Conservation (phyloP, 2,797 vertebrate genomes). For the Psittacula derbiana region DNA sequence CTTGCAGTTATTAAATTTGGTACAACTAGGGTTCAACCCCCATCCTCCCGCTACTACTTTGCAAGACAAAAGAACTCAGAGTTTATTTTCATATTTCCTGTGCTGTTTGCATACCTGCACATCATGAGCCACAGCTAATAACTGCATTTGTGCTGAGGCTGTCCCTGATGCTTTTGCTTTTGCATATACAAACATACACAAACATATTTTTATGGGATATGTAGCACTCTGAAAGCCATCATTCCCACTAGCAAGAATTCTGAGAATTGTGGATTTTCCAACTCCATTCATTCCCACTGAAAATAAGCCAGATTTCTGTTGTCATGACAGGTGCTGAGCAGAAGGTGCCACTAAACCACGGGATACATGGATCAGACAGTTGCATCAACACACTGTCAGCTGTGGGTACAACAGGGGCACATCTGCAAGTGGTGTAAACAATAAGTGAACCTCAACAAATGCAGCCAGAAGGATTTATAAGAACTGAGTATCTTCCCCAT, state of each 20-base stretch:
- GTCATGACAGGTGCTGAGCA: accelerated
- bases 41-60: not conserved
- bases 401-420: not conserved
- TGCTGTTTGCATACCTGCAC: not conserved
- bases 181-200: not conserved
- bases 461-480: not conserved
- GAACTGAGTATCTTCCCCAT: not conserved
- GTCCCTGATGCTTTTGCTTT: not conserved
- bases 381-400: accelerated
- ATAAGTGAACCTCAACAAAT: accelerated
- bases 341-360: accelerated
- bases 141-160: accelerated
- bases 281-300: not conserved
- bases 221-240: not conserved
- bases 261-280: not conserved
- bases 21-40: not conserved
- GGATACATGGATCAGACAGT: accelerated
- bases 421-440: accelerated
- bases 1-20: not conserved
- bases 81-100: not conserved
- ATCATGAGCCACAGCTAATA: not conserved
- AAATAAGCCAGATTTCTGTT: not conserved
- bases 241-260: not conserved
- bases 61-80: not conserved
- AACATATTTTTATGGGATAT: not conserved